Percentiles rank a stretch among this genome's conserved stretches.
Conservation (phyloP, 2,113 vertebrate genomes). For the Hippocampus zosterae region DNA sequence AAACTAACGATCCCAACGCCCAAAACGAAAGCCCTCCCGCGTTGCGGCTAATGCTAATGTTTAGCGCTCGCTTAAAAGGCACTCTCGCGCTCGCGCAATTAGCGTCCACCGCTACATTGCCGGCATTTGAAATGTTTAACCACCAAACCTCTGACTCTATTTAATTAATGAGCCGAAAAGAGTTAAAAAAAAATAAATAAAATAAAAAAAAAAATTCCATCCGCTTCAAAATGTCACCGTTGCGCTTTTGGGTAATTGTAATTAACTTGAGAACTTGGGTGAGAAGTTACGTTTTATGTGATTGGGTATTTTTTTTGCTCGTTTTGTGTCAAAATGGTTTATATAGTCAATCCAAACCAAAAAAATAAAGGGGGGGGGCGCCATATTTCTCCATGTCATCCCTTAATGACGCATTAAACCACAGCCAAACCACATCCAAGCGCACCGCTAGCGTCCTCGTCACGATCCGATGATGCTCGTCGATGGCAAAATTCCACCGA, state of each 20-base stretch:
- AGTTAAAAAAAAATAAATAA: too few relatives aligned
- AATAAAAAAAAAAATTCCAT: too few relatives aligned
- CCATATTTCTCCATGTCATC: not conserved
- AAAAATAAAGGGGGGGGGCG: too few relatives aligned
- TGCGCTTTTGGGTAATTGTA: not conserved
- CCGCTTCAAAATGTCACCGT: too few relatives aligned
- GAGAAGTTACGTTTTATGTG: not conserved
- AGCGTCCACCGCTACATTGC: not conserved
- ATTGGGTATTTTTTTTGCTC: too few relatives aligned
- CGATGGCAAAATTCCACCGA: constrained; percentile 36
- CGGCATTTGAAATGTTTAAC: not conserved
- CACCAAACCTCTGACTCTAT: not conserved
- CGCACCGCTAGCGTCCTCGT: not conserved
- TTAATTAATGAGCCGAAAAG: not conserved
- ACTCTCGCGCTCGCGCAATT: not conserved
- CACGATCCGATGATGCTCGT: constrained; percentile 32
- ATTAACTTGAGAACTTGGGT: not conserved
- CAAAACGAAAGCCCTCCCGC: not conserved
- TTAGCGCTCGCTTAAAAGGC: not conserved
- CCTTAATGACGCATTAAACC: constrained; percentile 11
- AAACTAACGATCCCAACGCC: not conserved
- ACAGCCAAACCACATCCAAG: too few relatives aligned
- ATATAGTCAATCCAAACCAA: too few relatives aligned
- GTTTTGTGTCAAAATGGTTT: too few relatives aligned
- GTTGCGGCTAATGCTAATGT: not conserved